Evolutionary conservation across 2,888 invertebrate species (phyloP).

Genomic region (Drosophila monieri): DNA sequence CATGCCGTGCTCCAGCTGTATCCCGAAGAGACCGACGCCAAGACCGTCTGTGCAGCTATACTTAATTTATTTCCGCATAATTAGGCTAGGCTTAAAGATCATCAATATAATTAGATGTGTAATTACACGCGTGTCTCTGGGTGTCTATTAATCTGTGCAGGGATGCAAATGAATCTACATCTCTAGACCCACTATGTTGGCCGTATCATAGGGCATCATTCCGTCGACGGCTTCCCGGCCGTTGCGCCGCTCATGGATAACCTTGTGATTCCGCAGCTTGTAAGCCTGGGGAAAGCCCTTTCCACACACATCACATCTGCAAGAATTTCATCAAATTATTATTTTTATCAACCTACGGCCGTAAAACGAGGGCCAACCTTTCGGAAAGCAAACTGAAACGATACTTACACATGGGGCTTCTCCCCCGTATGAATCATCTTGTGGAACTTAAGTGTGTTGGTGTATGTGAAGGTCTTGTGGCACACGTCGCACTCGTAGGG

Average conservation of each 20-base stretch:
- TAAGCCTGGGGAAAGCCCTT: slow-evolving; percentile 81
- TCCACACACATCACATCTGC: slow-evolving; percentile 79
- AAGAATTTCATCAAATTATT: not conserved
- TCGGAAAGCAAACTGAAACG: not conserved
- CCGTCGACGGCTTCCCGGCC: slow-evolving; percentile 43
- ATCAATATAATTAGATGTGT: slow-evolving; percentile 58
- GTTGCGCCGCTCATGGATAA: slow-evolving; percentile 71
- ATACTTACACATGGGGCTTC: slow-evolving; percentile 81
- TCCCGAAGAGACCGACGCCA: slow-evolving; percentile 95
- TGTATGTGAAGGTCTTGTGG: slow-evolving; percentile 82
- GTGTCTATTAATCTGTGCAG: slow-evolving; percentile 12
- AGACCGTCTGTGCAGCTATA: slow-evolving; percentile 94
- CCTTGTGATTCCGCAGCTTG: slow-evolving; percentile 77
- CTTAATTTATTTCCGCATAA: slow-evolving; percentile 89
- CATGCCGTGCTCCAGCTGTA: slow-evolving; percentile 93
- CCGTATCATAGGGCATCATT: slow-evolving; percentile 59
- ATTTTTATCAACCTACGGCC: not conserved
- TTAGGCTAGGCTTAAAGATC: slow-evolving; percentile 73
- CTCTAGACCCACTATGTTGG: slow-evolving; percentile 58
- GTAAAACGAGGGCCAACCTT: too few species aligned
- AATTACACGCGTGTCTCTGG: slow-evolving; percentile 37
- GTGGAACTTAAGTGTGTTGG: slow-evolving; percentile 82
- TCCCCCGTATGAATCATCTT: slow-evolving; percentile 83
- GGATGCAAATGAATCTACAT: slow-evolving; percentile 52
- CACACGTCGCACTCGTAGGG: slow-evolving; percentile 82